phyloP scores from a whole-genome alignment of 2,797 vertebrate species.

The Helostoma temminkii region DNA sequence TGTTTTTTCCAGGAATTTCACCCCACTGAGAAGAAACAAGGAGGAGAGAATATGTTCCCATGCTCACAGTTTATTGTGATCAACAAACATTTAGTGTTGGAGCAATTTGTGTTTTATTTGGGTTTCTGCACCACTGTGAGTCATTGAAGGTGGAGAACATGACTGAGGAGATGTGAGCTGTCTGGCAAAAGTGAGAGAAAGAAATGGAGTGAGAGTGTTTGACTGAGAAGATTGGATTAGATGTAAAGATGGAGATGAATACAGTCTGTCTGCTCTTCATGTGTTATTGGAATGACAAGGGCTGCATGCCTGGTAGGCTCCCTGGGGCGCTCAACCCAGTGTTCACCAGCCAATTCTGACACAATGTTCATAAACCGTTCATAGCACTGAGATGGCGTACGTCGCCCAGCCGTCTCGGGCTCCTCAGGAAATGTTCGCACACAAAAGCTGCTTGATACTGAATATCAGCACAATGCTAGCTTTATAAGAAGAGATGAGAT shows the following conservation, averaged over 20 bases:
- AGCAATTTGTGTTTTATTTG: constrained; percentile 39
- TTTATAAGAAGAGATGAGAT: constrained; percentile 6
- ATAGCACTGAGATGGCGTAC: constrained; percentile 22
- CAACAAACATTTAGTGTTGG: constrained; percentile 13
- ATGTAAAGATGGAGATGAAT: constrained; percentile 48
- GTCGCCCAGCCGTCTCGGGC: constrained; percentile 17
- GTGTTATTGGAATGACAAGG: constrained; percentile 59
- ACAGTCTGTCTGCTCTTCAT: constrained; percentile 54
- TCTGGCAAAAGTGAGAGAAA: constrained; percentile 17
- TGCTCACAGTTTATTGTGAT: constrained; percentile 40
- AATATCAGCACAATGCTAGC: background rate
- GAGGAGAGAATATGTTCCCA: constrained; percentile 31
- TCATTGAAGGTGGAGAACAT: constrained; percentile 17
- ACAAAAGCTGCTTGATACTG: background rate
- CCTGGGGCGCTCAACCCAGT: constrained; percentile 46
- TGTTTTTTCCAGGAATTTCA: constrained; percentile 53
- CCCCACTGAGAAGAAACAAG: constrained; percentile 23
- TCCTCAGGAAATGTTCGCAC: constrained; percentile 26
- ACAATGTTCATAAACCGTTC: constrained; percentile 55
- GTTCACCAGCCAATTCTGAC: constrained; percentile 60
- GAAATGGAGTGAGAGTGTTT: constrained; percentile 16
- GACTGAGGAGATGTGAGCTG: constrained; percentile 6
- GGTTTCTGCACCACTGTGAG: background rate
- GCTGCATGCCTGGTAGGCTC: constrained; percentile 58
- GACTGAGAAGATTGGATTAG: constrained; percentile 29